phyloP scores from a whole-genome alignment of 1,140 invertebrate genomes.

The Mamestra configurata region DNA sequence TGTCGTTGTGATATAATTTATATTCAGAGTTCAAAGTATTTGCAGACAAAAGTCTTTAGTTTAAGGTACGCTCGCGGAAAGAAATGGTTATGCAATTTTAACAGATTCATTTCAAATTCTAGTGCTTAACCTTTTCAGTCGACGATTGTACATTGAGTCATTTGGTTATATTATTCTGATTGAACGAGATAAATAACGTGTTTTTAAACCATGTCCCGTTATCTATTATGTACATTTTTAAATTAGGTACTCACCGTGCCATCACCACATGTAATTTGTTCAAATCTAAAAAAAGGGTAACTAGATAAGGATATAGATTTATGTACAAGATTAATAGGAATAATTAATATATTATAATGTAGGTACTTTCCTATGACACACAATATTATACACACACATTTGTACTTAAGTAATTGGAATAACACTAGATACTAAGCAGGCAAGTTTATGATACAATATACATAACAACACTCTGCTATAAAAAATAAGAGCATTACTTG shows the following conservation, averaged over 20 bases:
- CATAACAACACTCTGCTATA: constrained; percentile 9
- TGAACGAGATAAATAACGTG: no score
- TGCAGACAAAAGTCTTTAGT: no score
- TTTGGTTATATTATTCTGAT: no score
- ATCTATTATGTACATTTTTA: not conserved
- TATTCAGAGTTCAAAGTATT: no score
- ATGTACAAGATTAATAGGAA: not conserved
- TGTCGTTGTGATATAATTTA: no score
- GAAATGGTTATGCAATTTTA: no score
- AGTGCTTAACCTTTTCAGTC: not conserved
- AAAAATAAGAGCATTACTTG: constrained; percentile 19
- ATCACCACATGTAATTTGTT: not conserved
- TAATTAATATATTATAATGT: constrained; percentile 7
- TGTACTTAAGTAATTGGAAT: constrained; percentile 30
- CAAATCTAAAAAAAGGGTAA: not conserved
- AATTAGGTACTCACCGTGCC: not conserved
- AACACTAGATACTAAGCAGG: constrained; percentile 25
- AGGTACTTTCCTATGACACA: not conserved
- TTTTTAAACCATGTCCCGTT: no score
- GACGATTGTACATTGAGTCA: not conserved
- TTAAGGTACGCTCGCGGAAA: no score
- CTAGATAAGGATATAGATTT: not conserved
- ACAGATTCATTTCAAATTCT: no score
- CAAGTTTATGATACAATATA: constrained; percentile 22
- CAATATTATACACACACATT: constrained; percentile 1